Evolutionary conservation across 2,888 invertebrate species (phyloP).

Genomic region (Trilocha varians): DNA sequence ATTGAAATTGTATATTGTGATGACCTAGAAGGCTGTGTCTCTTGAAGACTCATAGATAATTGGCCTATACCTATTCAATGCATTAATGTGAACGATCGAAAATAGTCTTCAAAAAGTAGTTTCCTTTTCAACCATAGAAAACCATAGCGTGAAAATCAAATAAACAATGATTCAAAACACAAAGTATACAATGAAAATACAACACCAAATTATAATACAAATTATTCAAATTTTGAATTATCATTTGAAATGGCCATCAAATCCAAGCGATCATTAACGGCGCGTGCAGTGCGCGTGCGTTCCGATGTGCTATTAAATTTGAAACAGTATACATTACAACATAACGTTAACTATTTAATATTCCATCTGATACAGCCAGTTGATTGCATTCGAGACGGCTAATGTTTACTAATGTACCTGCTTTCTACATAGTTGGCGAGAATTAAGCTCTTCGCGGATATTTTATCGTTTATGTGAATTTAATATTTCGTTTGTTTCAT

Average conservation of each 20-base stretch:
- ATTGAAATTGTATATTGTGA: too few relatives aligned
- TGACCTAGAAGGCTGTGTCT: too few relatives aligned
- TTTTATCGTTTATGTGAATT: neutral
- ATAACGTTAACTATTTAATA: slow-evolving; percentile 35
- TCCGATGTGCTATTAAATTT: slow-evolving; percentile 50
- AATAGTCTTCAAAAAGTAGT: too few relatives aligned
- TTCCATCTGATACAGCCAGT: slow-evolving; percentile 24
- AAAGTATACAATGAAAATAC: too few relatives aligned
- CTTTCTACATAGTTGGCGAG: slow-evolving; percentile 10
- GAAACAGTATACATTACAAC: slow-evolving; percentile 41
- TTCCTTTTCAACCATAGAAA: too few relatives aligned
- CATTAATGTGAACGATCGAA: too few relatives aligned
- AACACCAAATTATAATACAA: neutral
- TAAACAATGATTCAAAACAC: too few relatives aligned
- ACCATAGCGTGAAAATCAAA: too few relatives aligned
- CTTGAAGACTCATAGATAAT: too few relatives aligned
- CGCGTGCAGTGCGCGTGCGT: slow-evolving; percentile 58
- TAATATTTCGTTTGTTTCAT: neutral
- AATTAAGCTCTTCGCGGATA: neutral
- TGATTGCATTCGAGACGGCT: slow-evolving; percentile 11
- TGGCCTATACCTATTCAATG: too few relatives aligned
- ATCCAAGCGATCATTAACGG: slow-evolving; percentile 49
- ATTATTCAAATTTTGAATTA: neutral
- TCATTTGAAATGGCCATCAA: too few relatives aligned
- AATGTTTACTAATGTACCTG: slow-evolving; percentile 9